Evolutionary conservation across 2,113 vertebrate genomes (phyloP).

Genomic region (Ceyx cyanopectus): DNA sequence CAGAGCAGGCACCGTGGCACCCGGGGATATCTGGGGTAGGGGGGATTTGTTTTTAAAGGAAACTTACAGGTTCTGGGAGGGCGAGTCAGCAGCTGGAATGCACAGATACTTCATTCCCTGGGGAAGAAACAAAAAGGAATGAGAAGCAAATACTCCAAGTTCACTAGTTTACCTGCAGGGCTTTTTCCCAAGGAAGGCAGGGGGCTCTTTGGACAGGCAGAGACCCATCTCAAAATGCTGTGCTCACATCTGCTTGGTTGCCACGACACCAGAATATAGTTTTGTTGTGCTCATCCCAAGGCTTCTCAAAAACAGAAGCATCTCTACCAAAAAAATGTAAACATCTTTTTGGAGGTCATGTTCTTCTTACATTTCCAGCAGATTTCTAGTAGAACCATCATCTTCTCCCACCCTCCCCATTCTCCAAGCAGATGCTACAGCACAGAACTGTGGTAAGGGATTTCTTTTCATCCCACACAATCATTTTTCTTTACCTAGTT

Average conservation of each 20-base stretch:
- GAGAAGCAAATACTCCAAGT: neutral
- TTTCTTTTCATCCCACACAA: neutral
- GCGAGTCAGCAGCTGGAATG: slow-evolving; percentile 91
- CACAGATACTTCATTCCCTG: slow-evolving; percentile 97
- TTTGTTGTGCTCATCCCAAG: neutral
- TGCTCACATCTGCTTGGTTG: slow-evolving; percentile 38
- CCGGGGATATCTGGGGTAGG: neutral
- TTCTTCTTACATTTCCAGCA: neutral
- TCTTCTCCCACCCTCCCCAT: neutral
- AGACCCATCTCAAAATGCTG: neutral
- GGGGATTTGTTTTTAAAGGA: neutral
- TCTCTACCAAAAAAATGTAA: neutral
- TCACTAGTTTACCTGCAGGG: neutral
- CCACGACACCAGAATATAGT: slow-evolving; percentile 2
- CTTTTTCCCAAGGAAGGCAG: neutral
- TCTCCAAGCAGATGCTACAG: neutral
- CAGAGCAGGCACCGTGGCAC: neutral
- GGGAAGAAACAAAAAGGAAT: slow-evolving; percentile 54
- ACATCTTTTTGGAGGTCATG: neutral
- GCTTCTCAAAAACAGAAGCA: neutral
- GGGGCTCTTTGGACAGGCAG: neutral
- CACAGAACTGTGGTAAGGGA: neutral
- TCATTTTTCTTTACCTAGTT: neutral
- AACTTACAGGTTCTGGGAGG: slow-evolving; percentile 92
- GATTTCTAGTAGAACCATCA: neutral